These are phyloP conservation scores for Tethya wilhelma DNA, from an alignment of 37 sponge, comb jelly and placozoan species.

Conservation along the genomic window DNA sequence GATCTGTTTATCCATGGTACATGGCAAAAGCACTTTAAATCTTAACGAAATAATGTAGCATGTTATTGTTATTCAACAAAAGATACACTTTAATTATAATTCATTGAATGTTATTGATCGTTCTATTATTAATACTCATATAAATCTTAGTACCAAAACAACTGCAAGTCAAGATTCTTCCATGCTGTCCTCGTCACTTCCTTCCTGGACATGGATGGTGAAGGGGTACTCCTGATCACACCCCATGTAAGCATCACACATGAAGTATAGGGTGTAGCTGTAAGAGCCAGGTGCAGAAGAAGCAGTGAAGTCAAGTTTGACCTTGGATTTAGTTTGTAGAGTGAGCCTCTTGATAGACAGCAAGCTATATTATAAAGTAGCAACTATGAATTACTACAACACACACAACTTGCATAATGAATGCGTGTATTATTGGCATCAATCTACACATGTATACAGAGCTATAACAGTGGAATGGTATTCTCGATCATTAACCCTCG, in stretches of 20 bases:
- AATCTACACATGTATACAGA: neutral
- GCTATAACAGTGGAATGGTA: too few relatives aligned
- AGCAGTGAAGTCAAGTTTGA: constrained; percentile 96
- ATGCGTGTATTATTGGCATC: neutral
- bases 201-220: constrained; percentile 60
- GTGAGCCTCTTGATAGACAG: constrained; percentile 94
- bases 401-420: neutral
- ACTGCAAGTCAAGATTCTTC: constrained; percentile 26
- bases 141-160: neutral
- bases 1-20: too few relatives aligned
- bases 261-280: constrained; percentile 95
- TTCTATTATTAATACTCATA: neutral
- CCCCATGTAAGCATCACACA: constrained; percentile 99
- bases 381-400: neutral
- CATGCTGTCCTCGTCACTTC: constrained; percentile 33
- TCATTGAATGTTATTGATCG: too few relatives aligned
- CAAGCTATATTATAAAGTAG: constrained; percentile 48
- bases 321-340: constrained; percentile 83
- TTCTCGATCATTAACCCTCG: too few relatives aligned
- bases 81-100: too few relatives aligned
- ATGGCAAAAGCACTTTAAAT: too few relatives aligned
- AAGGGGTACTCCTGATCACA: constrained; percentile 98
- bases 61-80: too few relatives aligned
- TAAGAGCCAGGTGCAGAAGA: constrained; percentile 75
- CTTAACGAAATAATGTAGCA: too few relatives aligned